Evolutionary conservation across 2,113 vertebrate species (phyloP).

Genomic region (Cygnus atratus): DNA sequence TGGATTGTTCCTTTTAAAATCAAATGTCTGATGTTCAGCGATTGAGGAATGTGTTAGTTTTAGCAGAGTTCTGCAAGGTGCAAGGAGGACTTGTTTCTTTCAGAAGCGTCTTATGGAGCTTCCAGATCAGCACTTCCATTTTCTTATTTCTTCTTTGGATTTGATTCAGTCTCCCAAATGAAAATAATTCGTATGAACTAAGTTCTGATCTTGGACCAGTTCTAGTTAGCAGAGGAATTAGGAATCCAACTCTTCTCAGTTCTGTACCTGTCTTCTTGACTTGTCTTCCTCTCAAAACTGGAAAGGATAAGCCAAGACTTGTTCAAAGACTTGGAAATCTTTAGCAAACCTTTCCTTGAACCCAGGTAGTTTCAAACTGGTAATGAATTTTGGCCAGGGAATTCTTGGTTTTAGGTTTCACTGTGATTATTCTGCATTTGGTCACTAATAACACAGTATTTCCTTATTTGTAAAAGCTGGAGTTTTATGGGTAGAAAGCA

Average conservation of each 20-base stretch:
- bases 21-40: neutral
- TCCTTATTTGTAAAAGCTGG: neutral
- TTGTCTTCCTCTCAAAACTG: neutral
- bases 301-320: neutral
- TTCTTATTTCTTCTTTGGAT: neutral
- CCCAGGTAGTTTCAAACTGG: neutral
- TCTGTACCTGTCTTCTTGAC: neutral
- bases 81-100: neutral
- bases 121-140: neutral
- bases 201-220: neutral
- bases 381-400: neutral
- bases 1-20: neutral
- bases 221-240: neutral
- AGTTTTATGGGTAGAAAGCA: neutral
- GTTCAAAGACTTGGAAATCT: neutral
- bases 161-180: neutral
- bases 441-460: neutral
- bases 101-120: neutral
- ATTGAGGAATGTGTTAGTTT: neutral
- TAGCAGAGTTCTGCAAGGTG: neutral
- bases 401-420: neutral
- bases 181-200: neutral
- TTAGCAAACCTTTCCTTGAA: neutral
- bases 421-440: neutral
- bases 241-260: neutral